Evolutionary conservation across 92 coral and sea anemone genomes (phyloP).

Genomic region (Diadumene lineata): DNA sequence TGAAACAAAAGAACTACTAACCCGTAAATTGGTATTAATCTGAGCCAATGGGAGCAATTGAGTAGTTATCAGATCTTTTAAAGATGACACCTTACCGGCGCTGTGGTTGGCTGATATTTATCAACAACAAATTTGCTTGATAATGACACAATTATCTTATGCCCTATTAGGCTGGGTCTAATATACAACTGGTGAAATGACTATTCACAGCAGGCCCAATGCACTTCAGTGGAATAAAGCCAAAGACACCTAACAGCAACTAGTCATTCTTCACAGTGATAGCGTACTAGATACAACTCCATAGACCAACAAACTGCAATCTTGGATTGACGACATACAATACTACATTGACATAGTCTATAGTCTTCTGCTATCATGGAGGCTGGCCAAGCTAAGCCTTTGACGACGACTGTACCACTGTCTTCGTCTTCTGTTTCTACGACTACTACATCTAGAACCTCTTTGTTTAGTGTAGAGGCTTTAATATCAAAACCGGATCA

Average conservation of each 20-base stretch:
- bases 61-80: slow-evolving; percentile 94
- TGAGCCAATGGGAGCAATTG: slow-evolving; percentile 96
- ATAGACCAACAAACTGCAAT: background rate
- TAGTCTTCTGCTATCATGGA: no score
- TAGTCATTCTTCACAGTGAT: slow-evolving; percentile 19
- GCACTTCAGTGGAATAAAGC: slow-evolving; percentile 63
- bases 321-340: slow-evolving; percentile 2
- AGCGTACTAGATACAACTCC: slow-evolving; percentile 7
- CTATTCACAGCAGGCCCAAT: slow-evolving; percentile 92
- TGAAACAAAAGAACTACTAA: slow-evolving; percentile 88
- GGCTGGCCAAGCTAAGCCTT: slow-evolving; percentile 29
- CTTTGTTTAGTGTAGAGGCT: slow-evolving; percentile 95
- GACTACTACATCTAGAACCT: slow-evolving; percentile 52
- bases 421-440: slow-evolving; percentile 20
- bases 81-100: slow-evolving; percentile 88
- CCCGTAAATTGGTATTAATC: slow-evolving; percentile 97
- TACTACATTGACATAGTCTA: no score
- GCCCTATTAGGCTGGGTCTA: slow-evolving; percentile 99
- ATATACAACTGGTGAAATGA: slow-evolving; percentile 92
- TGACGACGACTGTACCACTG: no score
- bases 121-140: slow-evolving; percentile 99
- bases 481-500: slow-evolving; percentile 84
- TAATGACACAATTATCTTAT: slow-evolving; percentile 99
- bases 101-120: slow-evolving; percentile 99
- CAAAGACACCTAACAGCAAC: slow-evolving; percentile 29